Conservation (phyloP, 2,113 vertebrate genomes). For the Uria lomvia region DNA sequence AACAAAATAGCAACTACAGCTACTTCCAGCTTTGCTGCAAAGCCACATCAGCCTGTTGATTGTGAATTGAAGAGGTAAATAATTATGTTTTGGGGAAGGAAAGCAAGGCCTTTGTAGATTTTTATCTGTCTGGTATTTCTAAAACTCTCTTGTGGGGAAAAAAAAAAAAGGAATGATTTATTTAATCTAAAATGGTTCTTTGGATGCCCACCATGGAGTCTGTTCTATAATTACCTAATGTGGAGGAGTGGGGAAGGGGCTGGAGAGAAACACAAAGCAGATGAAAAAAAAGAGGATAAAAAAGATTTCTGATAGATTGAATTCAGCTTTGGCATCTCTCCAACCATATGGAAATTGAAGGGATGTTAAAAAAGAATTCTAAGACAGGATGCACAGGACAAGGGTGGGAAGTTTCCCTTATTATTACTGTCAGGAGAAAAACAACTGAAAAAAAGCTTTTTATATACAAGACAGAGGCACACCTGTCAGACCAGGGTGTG, state of each 20-base stretch:
- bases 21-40: constrained; percentile 58
- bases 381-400: neutral
- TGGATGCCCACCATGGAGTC: neutral
- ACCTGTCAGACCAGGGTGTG: neutral
- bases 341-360: constrained; percentile 53
- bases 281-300: constrained; percentile 54
- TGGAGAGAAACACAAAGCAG: constrained; percentile 29
- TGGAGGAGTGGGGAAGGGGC: neutral
- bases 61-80: constrained; percentile 50
- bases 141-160: neutral
- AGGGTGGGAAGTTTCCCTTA: constrained; percentile 1
- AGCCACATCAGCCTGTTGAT: constrained; percentile 48
- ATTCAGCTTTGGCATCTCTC: constrained; percentile 41
- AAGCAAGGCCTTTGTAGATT: neutral
- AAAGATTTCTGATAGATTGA: constrained; percentile 16
- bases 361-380: constrained; percentile 37
- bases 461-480: neutral
- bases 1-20: constrained; percentile 67
- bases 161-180: neutral
- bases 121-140: neutral
- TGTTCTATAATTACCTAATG: constrained; percentile 19
- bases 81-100: constrained; percentile 2
- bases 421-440: neutral
- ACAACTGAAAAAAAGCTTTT: neutral
- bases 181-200: neutral